Evolutionary conservation across 2,888 invertebrate species (phyloP), one percentile per base, ranked within the genome.

Genomic region (Ophion obscuratus): DNA sequence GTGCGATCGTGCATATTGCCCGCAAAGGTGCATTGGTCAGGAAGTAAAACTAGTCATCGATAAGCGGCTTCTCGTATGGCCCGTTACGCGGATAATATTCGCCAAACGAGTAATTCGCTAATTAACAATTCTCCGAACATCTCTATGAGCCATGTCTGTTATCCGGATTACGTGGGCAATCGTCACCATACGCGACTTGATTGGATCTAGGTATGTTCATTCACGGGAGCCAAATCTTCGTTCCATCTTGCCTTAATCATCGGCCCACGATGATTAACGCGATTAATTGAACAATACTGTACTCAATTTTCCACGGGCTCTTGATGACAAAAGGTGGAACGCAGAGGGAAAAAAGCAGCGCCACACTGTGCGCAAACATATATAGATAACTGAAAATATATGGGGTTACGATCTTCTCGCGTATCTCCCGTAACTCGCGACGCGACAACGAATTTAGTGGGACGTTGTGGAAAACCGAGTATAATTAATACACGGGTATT

Each of bases 401-500:
- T 40, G 20, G 67, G 64, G 47, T 64, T 27, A 47, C 62, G 73
- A 62, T 81, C 75, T 53, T n/a, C 75, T 77, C 74, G 77, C 53
- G 36, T 53, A 40, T 87, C 76, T 87, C 86, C 57, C 20, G 82
- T 87, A 80, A 61, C 87, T n/a, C 66, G 64, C 74, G 80, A 62
- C 74, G 70, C 61, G 66, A 76, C 68, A 75, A 53, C 78, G 31
- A 75, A 67, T 74, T 81, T 67, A 62, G 53, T 81, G 71, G 67
- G 24, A 70, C 73, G 64, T 78, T 66, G 57, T 78, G 74, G 83
- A 86, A 86, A 86, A 81, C 83, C 76, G 79, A 84, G 85, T 86
- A 84, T 86, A 86, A 86, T 87, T 86, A 86, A 84, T 84, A 84
- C 74, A 57, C 47, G 59, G 79, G 84, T 87, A 75, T 86, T 82